Base-by-base conservation (phyloP, 2,888 invertebrate genomes). In the Eulithis testata region DNA sequence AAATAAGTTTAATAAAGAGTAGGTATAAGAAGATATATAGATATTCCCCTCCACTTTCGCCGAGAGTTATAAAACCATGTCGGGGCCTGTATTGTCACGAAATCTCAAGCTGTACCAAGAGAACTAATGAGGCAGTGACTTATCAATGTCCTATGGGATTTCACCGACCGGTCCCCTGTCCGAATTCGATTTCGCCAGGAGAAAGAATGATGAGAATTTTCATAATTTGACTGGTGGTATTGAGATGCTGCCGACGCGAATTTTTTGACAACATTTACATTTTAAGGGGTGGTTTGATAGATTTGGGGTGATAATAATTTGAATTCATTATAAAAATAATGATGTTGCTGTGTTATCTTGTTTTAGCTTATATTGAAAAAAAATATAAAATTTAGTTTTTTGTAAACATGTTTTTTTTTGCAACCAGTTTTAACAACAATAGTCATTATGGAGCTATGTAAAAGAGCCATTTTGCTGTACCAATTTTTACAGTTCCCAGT, bases 161-260 rank as follows among this genome's bases (percentile, higher is more conserved):
- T 60, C 61, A 47, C 54, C 66, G 64, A 70, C 73, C 71, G 69
- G 0, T 59, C 68, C 67, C 69, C 64, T 66, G 68, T 61, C 68
- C 66, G 71, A 73, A 74, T 73, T 73, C 75, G 74, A 76, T 75
- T 75, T 73, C 73, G 63, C 61, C 49, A 47, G 75, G 75, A 73
- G 73, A 71, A 73, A 68, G 59, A 65, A 67, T 68, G 75, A 73
- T 73, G 71, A 72, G 73, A 73, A 75, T 74, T 74, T 73, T 76
- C 74, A 74, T 74, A 75, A 73, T 71, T 76, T 69, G 62, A 72
- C 70, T 56, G 70, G 57, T 60, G 64, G 64, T 66, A 68, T 63
- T 63, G 64, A 65, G 66, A 52, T 63, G 66, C 61, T 62, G 63
- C 67, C 60, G 70, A 64, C 68, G 59, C 66, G 69, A 70, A 67